Conservation (phyloP, 2,888 invertebrate species). For the Peribatodes rhomboidaria region DNA sequence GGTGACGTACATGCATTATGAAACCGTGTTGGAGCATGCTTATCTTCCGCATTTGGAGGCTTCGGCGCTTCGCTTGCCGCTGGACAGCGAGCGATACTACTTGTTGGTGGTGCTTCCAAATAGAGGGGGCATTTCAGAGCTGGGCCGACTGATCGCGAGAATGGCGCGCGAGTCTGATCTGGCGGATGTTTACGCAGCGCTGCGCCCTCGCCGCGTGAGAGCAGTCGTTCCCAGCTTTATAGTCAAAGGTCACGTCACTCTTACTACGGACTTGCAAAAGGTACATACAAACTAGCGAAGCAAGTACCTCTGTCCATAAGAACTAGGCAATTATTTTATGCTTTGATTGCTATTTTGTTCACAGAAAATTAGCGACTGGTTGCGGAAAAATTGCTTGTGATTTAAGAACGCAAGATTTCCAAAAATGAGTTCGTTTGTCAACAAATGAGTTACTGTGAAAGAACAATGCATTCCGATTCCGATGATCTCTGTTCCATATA, state of each 20-base stretch:
- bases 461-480: slow-evolving; percentile 34
- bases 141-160: slow-evolving; percentile 88
- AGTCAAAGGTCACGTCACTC: slow-evolving; percentile 91
- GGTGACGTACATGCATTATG: slow-evolving; percentile 91
- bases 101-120: slow-evolving; percentile 91
- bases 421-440: slow-evolving; percentile 20
- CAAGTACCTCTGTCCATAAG: background rate
- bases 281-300: slow-evolving; percentile 75
- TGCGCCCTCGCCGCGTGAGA: slow-evolving; percentile 90
- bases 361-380: background rate
- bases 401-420: background rate
- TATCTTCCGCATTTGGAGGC: slow-evolving; percentile 91
- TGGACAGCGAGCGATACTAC: slow-evolving; percentile 93
- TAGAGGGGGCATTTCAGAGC: slow-evolving; percentile 86
- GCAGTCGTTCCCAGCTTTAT: slow-evolving; percentile 93
- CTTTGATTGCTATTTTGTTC: background rate
- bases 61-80: slow-evolving; percentile 90
- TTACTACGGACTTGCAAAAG: slow-evolving; percentile 93
- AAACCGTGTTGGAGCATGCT: slow-evolving; percentile 91
- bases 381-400: background rate
- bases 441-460: slow-evolving; percentile 23
- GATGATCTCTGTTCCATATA: slow-evolving; percentile 43
- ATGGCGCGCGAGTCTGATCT: slow-evolving; percentile 88
- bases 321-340: background rate
- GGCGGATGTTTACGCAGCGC: slow-evolving; percentile 88